These are phyloP conservation scores for Lucifuga dentata DNA, from an alignment of 2,113 vertebrate genomes.

Conservation along the genomic window DNA sequence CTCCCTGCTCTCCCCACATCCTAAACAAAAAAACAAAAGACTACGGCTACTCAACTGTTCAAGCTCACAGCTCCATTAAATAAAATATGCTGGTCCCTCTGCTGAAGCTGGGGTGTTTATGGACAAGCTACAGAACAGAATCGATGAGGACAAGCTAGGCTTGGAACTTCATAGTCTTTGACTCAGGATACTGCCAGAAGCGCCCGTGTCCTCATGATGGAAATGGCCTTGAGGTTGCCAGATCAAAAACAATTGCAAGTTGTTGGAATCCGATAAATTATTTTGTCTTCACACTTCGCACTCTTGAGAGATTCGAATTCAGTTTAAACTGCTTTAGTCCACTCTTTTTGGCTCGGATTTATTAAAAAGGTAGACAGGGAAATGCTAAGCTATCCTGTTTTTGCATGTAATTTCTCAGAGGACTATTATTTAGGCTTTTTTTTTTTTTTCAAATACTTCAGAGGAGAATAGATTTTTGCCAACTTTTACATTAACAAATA, in stretches of 20 bases:
- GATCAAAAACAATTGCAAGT: slow-evolving; percentile 35
- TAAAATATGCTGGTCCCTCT: slow-evolving; percentile 40
- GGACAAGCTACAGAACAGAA: slow-evolving; percentile 26
- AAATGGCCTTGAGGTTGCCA: slow-evolving; percentile 30
- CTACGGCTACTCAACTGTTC: slow-evolving; percentile 39
- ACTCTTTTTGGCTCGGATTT: slow-evolving; percentile 33
- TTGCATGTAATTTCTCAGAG: no score
- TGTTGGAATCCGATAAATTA: slow-evolving; percentile 35
- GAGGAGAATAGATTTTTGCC: slow-evolving; percentile 21
- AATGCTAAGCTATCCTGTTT: slow-evolving; percentile 18
- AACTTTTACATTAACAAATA: background rate
- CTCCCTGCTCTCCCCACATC: slow-evolving; percentile 32
- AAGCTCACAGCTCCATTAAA: slow-evolving; percentile 36
- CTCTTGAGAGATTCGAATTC: slow-evolving; percentile 19
- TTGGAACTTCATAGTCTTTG: slow-evolving; percentile 57
- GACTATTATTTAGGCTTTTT: slow-evolving; percentile 36
- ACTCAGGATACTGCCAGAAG: slow-evolving; percentile 71
- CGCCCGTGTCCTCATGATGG: slow-evolving; percentile 33
- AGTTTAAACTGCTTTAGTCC: slow-evolving; percentile 23
- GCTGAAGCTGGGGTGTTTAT: slow-evolving; percentile 17
- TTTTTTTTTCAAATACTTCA: slow-evolving; percentile 13
- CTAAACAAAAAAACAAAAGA: slow-evolving; percentile 14
- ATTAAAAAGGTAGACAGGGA: slow-evolving; percentile 5
- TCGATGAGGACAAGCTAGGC: slow-evolving; percentile 37
- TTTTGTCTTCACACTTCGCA: slow-evolving; percentile 21